Evolutionary conservation across 2,113 vertebrate genomes (phyloP), one percentile per base, ranked within the genome.

Genomic region (Esox niger): DNA sequence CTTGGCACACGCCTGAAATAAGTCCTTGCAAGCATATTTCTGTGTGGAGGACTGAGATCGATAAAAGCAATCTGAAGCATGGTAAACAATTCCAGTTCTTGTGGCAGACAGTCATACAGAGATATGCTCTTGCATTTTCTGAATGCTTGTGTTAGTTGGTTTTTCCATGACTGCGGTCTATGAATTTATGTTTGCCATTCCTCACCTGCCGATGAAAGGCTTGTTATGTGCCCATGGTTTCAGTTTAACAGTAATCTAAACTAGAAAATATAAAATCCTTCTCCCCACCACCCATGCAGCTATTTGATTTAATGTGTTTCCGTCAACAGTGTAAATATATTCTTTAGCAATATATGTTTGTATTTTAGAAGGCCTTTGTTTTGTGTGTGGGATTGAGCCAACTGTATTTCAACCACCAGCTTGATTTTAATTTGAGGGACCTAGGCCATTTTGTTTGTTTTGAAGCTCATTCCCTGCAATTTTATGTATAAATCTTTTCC

Each of bases 51-150:
- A 61, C 69, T 38, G 4, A 31, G 64, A 89, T 91, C 88, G 80
- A 87, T 91, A 79, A 79, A 88, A 87, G 85, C 79, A 86, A 90
- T 90, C 85, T 85, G 76, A 69, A 73, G 67, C 73, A 71, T 77
- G 58, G 74, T 84, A 84, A 89, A 89, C 79, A 83, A 76, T 70
- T 77, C 72, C 31, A 65, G 66, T 65, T 30, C 64, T 74, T 73
- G 60, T 46, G 23, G 69, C 64, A 80, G 49, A 72, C 52, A 32
- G 26, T n/a, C 57, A 20, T 11, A 20, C 35, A 43, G 35, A 27
- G 26, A 7, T 52, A 5, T 15, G 6, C n/a, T 43, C 15, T 46
- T 30, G 17, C 4, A 59, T 30, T 59, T 59, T 9, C 26, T 59
- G 57, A 30, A 2, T 30, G 29, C 15, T 59, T 30, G 25, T 59